Evolutionary conservation across 1,140 invertebrate genomes (phyloP), one percentile per base, ranked within the genome.

Genomic region (Procambarus clarkii): DNA sequence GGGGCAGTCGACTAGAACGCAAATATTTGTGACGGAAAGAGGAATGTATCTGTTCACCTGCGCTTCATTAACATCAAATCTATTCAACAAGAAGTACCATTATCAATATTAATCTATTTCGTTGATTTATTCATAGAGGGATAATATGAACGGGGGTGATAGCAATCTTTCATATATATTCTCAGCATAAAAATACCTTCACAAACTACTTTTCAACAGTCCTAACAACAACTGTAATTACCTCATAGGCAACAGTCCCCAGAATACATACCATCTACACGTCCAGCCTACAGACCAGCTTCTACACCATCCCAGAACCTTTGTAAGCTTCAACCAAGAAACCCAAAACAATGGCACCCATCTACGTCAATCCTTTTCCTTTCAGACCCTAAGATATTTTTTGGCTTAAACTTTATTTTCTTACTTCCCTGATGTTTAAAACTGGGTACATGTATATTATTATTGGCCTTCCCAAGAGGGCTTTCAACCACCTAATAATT

Each of bases 21-120:
- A 88, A 88, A 88, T 78, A 88, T 64, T 80, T 69, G 86, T 88
- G 86, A 88, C 76, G 86, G 86, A 80, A 88, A 87, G 77, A 88
- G 86, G 86, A 88, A 88, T 88, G 86, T 88, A 88, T 78, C 74
- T 78, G 86, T 71, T 85, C 60, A 85, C 82, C 82, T 85, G 86
- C 86, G 60, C 77, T 78, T 88, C 50, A 46, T 78, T 86, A 77
- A 86, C 85, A 86, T 79, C 86, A 88, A 77, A 88, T 80, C 86
- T 79, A 79, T 69, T 85, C 34, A 79, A 88, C 76, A 79, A 88
- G 77, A 80, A 80, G 48, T 88, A 88, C 77, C 86, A 80, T 88
- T 87, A 80, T 88, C 58, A 88, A 60, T 88, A 89, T 89, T 89
- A 89, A 82, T 69, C 87, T 89, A 89, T 82, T 89, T 89, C 87